A percentile compares a stretch with the other conserved stretches of the same genome.
Conservation (phyloP, 1,140 invertebrate genomes). For the Drosophila neocordata region DNA sequence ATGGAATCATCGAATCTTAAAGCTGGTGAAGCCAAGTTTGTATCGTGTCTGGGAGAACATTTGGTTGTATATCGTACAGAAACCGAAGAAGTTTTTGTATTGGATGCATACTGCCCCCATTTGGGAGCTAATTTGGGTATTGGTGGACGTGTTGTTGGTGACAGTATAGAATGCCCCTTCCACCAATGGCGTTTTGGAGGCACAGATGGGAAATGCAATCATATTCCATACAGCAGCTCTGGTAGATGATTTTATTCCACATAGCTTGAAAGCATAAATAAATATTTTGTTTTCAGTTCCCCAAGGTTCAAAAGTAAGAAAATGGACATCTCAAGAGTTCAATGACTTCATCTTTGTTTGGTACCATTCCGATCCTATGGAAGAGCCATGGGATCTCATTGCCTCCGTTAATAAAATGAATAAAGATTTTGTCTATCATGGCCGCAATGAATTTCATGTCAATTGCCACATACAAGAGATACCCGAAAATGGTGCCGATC, state of each 20-base stretch:
- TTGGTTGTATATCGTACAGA: conserved; percentile 89
- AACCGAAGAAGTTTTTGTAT: conserved; percentile 86
- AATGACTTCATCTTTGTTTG: conserved; percentile 92
- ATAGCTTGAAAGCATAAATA: background rate
- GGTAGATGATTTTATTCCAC: conserved; percentile 39
- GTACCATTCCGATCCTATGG: conserved; percentile 90
- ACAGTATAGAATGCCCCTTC: conserved; percentile 94
- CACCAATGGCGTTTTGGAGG: conserved; percentile 93
- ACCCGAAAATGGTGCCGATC: conserved; percentile 95
- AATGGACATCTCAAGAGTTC: conserved; percentile 87
- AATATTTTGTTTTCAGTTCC: conserved; percentile 76
- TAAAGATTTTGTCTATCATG: conserved; percentile 87
- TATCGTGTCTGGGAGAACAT: conserved; percentile 89
- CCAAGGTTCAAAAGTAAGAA: conserved; percentile 85
- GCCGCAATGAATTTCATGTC: conserved; percentile 90
- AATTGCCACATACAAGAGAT: conserved; percentile 93
- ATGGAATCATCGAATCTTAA: conserved; percentile 88
- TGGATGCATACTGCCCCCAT: conserved; percentile 95
- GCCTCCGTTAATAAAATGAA: conserved; percentile 84
- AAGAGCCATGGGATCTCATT: conserved; percentile 87
- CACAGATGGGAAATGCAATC: conserved; percentile 87
- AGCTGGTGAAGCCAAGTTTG: conserved; percentile 85
- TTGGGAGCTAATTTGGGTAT: conserved; percentile 92
- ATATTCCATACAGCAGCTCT: conserved; percentile 86
- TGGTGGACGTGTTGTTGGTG: conserved; percentile 89